Evolutionary conservation across 2,888 invertebrate genomes (phyloP), one percentile per base, ranked within the genome.

Genomic region (Pachydiplax longipennis): DNA sequence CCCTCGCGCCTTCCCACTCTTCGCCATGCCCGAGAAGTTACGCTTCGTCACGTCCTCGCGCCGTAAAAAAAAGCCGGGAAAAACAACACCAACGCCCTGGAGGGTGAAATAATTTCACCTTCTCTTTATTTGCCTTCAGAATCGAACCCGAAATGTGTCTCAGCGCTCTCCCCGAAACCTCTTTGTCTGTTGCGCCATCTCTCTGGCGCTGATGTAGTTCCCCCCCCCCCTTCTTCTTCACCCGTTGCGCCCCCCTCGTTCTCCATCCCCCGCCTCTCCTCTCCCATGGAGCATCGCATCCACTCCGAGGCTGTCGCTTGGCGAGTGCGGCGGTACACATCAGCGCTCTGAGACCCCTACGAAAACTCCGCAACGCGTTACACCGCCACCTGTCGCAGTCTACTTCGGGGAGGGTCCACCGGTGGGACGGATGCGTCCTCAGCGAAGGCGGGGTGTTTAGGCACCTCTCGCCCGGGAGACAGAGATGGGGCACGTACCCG

Each of bases 401-500:
- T 13, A 6, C 65, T 65, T 25, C n/a, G 65, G 65, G 65, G 65
- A 65, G 65, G 73, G 73, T 31, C 73, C 65, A 44, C 65, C 25
- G 22, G 65, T 37, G 80, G 18, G 35, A 81, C 81, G 81, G 81
- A 40, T 44, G 81, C 40, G 37, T 40, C 81, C n/a, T 37, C 37
- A 31, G 37, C 37, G 73, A 22, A 25, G 73, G 48, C 44, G 82
- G 48, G 82, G 82, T 82, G 40, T 44, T 18, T n/a, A 37, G 83
- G 83, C 73, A 25, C 58, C 58, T 53, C 13, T 0, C 44, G 12
- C 31, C 82, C 82, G 82, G 25, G 48, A 25, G 82, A n/a, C 48
- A 61, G 83, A 58, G 87, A 87, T 87, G 87, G 61, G 87, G 37
- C 87, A 87, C 87, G 87, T 53, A 61, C 61, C 61, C 61, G 40